phyloP scores from a whole-genome alignment of 2,888 invertebrate genomes.

The Ferrisia virgata region DNA sequence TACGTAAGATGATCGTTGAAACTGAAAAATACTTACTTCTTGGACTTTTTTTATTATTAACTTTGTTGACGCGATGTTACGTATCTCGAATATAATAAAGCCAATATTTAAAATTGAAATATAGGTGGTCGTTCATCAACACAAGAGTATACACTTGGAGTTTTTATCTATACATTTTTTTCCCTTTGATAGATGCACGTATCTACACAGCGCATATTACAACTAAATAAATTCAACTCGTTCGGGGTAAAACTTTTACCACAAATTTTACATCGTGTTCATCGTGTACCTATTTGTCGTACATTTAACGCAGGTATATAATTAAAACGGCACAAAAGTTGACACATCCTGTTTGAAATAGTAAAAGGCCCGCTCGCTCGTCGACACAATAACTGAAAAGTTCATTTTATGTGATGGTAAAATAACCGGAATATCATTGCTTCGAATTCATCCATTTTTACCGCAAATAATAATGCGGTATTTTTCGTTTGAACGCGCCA shows the following conservation, averaged over 20 bases:
- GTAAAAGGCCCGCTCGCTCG: not conserved
- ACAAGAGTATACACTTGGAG: not conserved
- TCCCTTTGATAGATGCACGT: not conserved
- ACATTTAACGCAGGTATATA: not conserved
- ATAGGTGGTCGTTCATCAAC: not conserved
- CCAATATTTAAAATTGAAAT: not conserved
- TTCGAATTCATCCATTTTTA: not conserved
- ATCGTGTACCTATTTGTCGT: not conserved
- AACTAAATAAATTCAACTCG: too few species aligned
- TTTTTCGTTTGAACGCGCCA: not conserved
- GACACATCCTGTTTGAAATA: not conserved
- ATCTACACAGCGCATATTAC: not conserved
- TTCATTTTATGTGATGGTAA: not conserved
- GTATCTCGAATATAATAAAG: not conserved
- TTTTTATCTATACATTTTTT: not conserved
- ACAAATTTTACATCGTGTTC: not conserved
- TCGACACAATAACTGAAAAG: not conserved
- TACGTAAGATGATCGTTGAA: not conserved
- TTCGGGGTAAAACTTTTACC: not conserved
- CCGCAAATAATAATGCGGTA: not conserved
- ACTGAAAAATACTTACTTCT: not conserved
- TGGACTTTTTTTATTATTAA: not conserved
- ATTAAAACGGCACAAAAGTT: not conserved
- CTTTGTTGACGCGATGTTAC: not conserved
- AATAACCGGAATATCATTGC: not conserved